These are phyloP conservation scores for Nomada fabriciana DNA, from an alignment of 2,888 invertebrate genomes.

Conservation along the genomic window DNA sequence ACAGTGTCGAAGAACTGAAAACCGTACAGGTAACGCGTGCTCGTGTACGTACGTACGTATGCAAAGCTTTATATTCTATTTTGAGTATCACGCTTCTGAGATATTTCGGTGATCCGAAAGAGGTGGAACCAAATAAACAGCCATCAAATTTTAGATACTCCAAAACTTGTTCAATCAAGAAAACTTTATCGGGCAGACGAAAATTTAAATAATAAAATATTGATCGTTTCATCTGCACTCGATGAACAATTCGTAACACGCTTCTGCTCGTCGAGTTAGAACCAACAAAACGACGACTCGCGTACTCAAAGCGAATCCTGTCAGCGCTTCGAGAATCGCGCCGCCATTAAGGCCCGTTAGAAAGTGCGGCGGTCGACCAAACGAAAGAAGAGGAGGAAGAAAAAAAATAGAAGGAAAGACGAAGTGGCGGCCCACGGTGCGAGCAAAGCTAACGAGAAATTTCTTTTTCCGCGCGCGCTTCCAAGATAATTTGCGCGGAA, in stretches of 20 bases:
- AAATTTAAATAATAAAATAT: no score
- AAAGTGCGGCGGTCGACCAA: not conserved
- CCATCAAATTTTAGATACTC: no score
- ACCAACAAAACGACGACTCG: not conserved
- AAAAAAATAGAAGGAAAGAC: not conserved
- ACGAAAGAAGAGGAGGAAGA: not conserved
- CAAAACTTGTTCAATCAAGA: not conserved
- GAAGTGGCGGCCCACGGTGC: not conserved
- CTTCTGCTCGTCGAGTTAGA: not conserved
- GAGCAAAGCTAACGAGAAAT: conserved; percentile 42
- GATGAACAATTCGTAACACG: no score
- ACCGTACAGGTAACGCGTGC: no score
- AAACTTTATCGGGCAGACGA: not conserved
- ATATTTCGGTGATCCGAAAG: no score
- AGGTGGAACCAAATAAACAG: not conserved
- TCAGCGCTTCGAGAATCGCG: not conserved
- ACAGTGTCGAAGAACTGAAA: not conserved
- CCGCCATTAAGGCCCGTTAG: conserved; percentile 17
- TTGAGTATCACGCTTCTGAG: not conserved
- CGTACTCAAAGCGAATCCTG: not conserved
- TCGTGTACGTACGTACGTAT: no score
- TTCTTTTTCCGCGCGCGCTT: conserved; percentile 35
- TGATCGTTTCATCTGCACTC: no score
- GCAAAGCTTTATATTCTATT: not conserved
- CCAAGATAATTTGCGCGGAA: conserved; percentile 48